Conservation (phyloP, 2,113 vertebrate species). For the Muscicapa adusta region DNA sequence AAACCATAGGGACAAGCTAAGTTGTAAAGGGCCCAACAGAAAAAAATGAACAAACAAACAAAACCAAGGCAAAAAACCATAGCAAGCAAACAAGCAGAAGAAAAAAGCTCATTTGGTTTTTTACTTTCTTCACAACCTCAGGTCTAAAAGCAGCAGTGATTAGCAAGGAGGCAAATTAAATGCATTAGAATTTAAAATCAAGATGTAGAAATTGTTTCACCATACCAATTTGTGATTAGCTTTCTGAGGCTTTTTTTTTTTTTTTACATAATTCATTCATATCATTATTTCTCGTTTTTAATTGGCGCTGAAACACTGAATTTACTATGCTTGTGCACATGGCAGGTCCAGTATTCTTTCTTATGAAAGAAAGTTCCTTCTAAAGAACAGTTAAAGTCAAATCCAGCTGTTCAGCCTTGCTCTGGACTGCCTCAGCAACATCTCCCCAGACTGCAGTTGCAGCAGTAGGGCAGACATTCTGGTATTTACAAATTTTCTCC, state of each 20-base stretch:
- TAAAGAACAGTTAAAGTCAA: not conserved
- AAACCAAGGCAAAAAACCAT: not conserved
- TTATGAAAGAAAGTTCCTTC: not conserved
- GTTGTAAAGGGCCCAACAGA: not conserved
- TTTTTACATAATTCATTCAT: not conserved
- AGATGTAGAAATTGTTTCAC: not conserved
- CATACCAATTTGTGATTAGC: not conserved
- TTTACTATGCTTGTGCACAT: not conserved
- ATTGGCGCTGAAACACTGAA: not conserved
- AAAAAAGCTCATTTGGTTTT: not conserved
- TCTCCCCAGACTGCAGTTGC: not conserved
- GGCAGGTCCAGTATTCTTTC: not conserved
- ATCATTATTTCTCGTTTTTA: not conserved
- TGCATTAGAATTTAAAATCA: not conserved
- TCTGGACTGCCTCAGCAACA: not conserved
- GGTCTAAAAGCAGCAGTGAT: not conserved
- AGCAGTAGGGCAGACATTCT: not conserved
- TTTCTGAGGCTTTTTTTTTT: not conserved
- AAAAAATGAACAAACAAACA: not conserved
- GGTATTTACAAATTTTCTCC: not conserved
- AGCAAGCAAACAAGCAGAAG: not conserved
- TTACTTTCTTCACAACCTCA: not conserved
- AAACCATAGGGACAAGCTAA: not conserved
- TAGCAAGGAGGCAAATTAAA: not conserved
- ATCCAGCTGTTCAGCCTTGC: not conserved